Base-by-base conservation (phyloP, 2,888 invertebrate genomes). In the Cephalotes varians region DNA sequence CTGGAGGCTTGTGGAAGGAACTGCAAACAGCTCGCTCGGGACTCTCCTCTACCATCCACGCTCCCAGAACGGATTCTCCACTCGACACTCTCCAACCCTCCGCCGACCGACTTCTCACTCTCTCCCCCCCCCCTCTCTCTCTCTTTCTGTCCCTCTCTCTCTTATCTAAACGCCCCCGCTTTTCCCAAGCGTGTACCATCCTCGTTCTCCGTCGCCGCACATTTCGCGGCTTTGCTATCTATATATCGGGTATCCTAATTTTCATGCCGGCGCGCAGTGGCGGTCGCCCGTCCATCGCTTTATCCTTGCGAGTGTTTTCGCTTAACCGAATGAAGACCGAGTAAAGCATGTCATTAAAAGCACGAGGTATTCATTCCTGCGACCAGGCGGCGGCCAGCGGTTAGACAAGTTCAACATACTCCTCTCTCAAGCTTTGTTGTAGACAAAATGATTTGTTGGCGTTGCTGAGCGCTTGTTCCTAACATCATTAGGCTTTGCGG, bases 1-100 rank as follows among this genome's bases (percentile, higher is more conserved):
- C 90, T 90, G 90, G 90, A 90, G 91, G 91, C 91, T 91, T 90
- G 91, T 87, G 92, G 91, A 92, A 91, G 91, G 91, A 92, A 92
- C 91, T 92, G 93, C 92, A 93, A 93, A 92, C 92, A 92, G 92
- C 92, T 92, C 92, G 92, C 92, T 92, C 90, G 92, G 92, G 92
- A 91, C 87, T 91, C 56, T 34, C 85, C 89, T 83, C 86, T 85
- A 80, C 86, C 85, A 86, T 88, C 81, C 90, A 80, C 79, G 85
- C 65, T 82, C 84, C 88, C 86, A 86, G 83, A 84, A 84, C 85
- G 83, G 88, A 82, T 85, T 90, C 88, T 88, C 88, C 31, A 47
- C 58, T 85, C 90, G 84, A 90, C 89, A 85, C 86, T 82, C 90
- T 85, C 84, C 84, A 83, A 65, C 84, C n/a, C 87, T 77, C 85